phyloP scores from a whole-genome alignment of 1,140 invertebrate genomes.

The Coenobita brevimanus region DNA sequence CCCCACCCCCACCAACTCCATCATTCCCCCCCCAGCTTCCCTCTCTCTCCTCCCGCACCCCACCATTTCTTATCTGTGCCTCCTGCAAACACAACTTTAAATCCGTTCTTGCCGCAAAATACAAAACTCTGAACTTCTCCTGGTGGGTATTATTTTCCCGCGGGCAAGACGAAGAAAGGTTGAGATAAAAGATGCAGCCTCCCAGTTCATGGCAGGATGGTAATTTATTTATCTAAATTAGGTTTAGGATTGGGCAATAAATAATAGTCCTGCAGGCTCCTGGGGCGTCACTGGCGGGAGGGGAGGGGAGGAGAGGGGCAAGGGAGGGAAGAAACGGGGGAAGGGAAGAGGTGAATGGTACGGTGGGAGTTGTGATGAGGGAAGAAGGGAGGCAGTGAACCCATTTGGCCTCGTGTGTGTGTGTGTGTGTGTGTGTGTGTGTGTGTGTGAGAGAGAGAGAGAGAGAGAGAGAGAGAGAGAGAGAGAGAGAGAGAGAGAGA shows the following conservation, averaged over 20 bases:
- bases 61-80: no score
- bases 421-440: not conserved
- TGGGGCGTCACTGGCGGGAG: no score
- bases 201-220: not conserved
- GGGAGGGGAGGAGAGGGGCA: not conserved
- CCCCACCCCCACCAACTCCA: no score
- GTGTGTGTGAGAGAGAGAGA: not conserved
- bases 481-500: not conserved
- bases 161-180: conserved; percentile 18
- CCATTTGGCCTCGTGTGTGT: not conserved
- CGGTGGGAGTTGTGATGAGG: no score
- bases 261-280: no score
- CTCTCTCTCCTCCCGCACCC: not conserved
- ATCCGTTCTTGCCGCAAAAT: conserved; percentile 1
- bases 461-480: not conserved
- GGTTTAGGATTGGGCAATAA: not conserved
- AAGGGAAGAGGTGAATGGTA: not conserved
- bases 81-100: conserved; percentile 16
- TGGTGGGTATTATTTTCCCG: conserved; percentile 23
- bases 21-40: not conserved
- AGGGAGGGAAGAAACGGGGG: not conserved
- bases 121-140: not conserved
- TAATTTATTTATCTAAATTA: conserved; percentile 22
- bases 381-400: not conserved
- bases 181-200: conserved; percentile 19